Percentiles rank a stretch among this genome's conserved stretches.
Conservation (phyloP, 1,140 invertebrate species). For the Anagrus nilaparvatae region DNA sequence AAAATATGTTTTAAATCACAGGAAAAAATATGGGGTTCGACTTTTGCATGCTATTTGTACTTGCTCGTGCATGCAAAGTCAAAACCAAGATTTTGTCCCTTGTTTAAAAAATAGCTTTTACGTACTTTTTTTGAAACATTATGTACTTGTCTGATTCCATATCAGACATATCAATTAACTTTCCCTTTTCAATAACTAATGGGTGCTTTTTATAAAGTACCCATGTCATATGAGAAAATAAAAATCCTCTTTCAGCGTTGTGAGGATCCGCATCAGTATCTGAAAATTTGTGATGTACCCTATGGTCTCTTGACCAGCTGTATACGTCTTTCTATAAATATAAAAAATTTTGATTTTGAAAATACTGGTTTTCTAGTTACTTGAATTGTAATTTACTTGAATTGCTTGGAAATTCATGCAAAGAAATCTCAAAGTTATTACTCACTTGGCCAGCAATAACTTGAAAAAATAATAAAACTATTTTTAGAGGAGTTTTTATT, state of each 20-base stretch:
- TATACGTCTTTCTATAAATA: slow-evolving; percentile 50
- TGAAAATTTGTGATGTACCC: slow-evolving; percentile 62
- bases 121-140: slow-evolving; percentile 51
- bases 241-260: slow-evolving; percentile 53
- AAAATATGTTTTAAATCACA: too few relatives aligned
- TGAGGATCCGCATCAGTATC: slow-evolving; percentile 40
- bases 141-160: slow-evolving; percentile 52
- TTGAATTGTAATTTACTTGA: too few relatives aligned
- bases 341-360: not conserved
- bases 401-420: too few relatives aligned
- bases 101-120: too few relatives aligned
- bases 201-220: slow-evolving; percentile 58
- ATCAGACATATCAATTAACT: slow-evolving; percentile 52
- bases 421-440: not conserved
- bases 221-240: slow-evolving; percentile 68
- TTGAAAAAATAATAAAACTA: slow-evolving; percentile 33
- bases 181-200: slow-evolving; percentile 51
- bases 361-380: too few relatives aligned
- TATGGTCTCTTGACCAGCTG: slow-evolving; percentile 60
- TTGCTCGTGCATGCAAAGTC: too few relatives aligned
- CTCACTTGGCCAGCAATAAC: slow-evolving; percentile 47
- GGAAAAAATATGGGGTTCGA: too few relatives aligned
- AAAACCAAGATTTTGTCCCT: too few relatives aligned
- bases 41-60: too few relatives aligned
- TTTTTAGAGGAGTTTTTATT: not conserved